Evolutionary conservation across 2,797 vertebrate species (phyloP), one percentile per base, ranked within the genome.

Genomic region (Sarcoramphus papa): DNA sequence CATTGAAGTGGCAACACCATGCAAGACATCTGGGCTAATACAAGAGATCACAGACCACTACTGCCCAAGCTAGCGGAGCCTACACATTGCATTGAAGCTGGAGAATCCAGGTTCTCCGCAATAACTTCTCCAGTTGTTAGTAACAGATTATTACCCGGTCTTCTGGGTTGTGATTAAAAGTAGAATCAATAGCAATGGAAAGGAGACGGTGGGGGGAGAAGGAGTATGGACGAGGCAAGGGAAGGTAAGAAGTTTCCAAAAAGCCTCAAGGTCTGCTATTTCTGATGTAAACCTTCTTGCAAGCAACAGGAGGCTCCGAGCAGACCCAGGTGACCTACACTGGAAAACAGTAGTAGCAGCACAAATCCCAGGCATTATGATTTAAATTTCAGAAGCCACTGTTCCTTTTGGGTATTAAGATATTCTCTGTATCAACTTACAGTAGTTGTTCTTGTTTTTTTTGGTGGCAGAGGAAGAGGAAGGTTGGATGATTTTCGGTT

Each of bases 391-490:
- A 60, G 23, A 12, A 84, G 40, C 57, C 74, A 60, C 62, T 41
- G 65, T 3, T 59, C 65, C 74, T n/a, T 72, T 16, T 7, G 27
- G 14, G 15, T 31, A n/a, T 48, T 48, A 84, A 84, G 45, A 89
- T 31, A 56, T 37, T 73, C 33, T 84, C 51, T 41, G 0, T 8
- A 65, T 10, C 35, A 95, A 98, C 99, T 99, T 76, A 99, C 99
- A 96, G 98, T 98, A 77, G 98, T 98, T 57, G 96, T 76, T 94
- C 99, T 98, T 80, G 98, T 99, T 98, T 99, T 99, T 98, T 99
- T 99, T 78, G 99, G 99, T 83, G 99, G 99, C 90, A 99, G 98
- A 33, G 99, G 99, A 92, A 99, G 97, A 81, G 99, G 99, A 88
- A 99, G 98, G 96, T 98, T 99, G 92, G 98, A 99, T 64, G 98